Base-by-base conservation (phyloP, 2,888 invertebrate species). In the Colostygia pectinataria region DNA sequence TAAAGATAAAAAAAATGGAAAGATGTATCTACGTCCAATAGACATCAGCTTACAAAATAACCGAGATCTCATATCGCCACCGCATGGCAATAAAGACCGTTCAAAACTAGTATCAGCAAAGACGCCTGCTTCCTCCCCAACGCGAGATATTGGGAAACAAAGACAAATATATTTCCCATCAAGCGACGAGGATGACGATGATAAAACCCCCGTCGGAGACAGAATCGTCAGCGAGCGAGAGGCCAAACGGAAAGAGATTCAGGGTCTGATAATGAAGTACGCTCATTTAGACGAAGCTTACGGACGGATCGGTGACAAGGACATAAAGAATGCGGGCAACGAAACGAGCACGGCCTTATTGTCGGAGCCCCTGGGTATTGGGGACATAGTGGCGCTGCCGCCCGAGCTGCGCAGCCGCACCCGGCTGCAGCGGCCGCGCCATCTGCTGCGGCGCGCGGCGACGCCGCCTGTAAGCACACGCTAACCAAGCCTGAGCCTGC, bases 261-360 rank as follows among this genome's bases (percentile, higher is more conserved):
- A 95, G 76, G 93, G 94, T 65, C 88, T 97, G 50, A 95, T 96
- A 53, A 92, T 94, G 91, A 96, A 96, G 77, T 96, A 96, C 77
- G 94, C 95, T 20, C 95, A 95, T 33, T 85, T 96, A 59, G 95
- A 95, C 65, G 95, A 95, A 68, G 92, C 92, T 47, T 94, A 94
- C 77, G 93, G 91, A 12, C 86, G 92, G 14, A 80, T 87, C 34
- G 83, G 75, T 4, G 83, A 83, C 24, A 85, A 80, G 52, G 80
- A 79, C 24, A 4, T 29, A 23, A 83, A 79, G 57, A 80, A 75
- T 24, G 82, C 75, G 58, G 66, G 71, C 53, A 66, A 47, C 49
- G 70, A 71, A 52, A 59, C 68, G 43, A 60, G 66, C 34, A 63
- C 58, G 49, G 42, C 66, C 25, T 75, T 71, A 53, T 79, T 77